Conservation (phyloP, 2,888 invertebrate genomes). For the Lasioglossum figueresi region DNA sequence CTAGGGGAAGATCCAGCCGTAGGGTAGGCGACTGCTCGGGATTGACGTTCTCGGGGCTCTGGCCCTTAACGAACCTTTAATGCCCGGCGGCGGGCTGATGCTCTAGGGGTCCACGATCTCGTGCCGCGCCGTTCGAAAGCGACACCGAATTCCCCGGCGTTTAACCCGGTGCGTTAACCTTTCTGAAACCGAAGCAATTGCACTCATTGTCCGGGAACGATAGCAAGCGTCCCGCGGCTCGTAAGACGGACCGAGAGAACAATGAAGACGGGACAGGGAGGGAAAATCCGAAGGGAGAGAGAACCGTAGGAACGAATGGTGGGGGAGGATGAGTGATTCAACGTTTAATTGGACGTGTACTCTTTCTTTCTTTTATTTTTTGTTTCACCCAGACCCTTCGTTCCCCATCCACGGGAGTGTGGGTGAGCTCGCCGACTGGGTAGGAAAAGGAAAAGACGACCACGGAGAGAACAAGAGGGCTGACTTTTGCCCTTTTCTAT, state of each 20-base stretch:
- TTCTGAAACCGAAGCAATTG: slow-evolving; percentile 82
- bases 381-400: slow-evolving; percentile 20
- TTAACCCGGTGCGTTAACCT: slow-evolving; percentile 83
- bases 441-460: slow-evolving; percentile 24
- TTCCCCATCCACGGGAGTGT: slow-evolving; percentile 44
- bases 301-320: neutral
- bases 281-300: slow-evolving; percentile 26
- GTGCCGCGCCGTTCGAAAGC: slow-evolving; percentile 71
- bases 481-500: slow-evolving; percentile 60
- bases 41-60: slow-evolving; percentile 45
- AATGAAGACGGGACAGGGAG: slow-evolving; percentile 27
- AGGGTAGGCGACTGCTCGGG: slow-evolving; percentile 13
- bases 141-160: slow-evolving; percentile 81
- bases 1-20: slow-evolving; percentile 27
- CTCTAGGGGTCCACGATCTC: slow-evolving; percentile 59
- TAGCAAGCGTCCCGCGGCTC: slow-evolving; percentile 34
- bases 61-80: slow-evolving; percentile 72
- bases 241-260: slow-evolving; percentile 33
- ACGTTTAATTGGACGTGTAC: slow-evolving; percentile 74
- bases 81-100: slow-evolving; percentile 58
- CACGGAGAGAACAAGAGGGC: slow-evolving; percentile 39
- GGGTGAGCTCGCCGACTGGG: slow-evolving; percentile 48
- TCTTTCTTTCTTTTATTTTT: slow-evolving; percentile 58
- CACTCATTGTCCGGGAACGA: slow-evolving; percentile 77
- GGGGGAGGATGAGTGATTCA: slow-evolving; percentile 72